Evolutionary conservation across 2,888 invertebrate genomes (phyloP).

Genomic region (Geotrupes spiniger): DNA sequence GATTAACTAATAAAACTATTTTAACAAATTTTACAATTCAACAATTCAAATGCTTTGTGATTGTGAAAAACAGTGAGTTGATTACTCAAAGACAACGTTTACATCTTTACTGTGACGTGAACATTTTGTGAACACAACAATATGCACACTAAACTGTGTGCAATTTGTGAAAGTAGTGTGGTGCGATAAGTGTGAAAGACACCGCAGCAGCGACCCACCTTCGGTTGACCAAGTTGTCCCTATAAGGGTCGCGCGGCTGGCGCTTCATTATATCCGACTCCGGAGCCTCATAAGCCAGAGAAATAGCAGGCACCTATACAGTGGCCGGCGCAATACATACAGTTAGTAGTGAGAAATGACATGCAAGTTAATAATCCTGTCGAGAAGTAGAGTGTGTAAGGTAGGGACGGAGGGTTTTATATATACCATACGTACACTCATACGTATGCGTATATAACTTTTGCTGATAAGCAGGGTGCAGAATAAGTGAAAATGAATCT

Average conservation of each 20-base stretch:
- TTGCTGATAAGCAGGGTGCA: conserved; percentile 36
- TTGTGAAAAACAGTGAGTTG: too few relatives aligned
- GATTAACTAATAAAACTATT: too few relatives aligned
- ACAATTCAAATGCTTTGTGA: too few relatives aligned
- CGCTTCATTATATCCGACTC: conserved; percentile 99
- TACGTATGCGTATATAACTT: not conserved
- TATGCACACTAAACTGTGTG: not conserved
- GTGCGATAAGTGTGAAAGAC: conserved; percentile 42
- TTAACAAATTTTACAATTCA: too few relatives aligned
- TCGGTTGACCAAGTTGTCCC: conserved; percentile 98
- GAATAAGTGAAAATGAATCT: conserved; percentile 37
- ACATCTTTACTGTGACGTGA: too few relatives aligned
- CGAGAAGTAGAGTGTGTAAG: conserved; percentile 33
- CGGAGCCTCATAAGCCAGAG: conserved; percentile 98
- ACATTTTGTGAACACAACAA: conserved; percentile 8
- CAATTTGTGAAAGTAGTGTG: conserved; percentile 36
- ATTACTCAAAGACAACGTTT: too few relatives aligned
- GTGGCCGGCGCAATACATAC: conserved; percentile 52
- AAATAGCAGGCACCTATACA: conserved; percentile 94
- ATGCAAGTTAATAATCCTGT: conserved; percentile 39
- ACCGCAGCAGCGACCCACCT: conserved; percentile 67
- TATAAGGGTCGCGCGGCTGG: conserved; percentile 95
- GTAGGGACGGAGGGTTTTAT: conserved; percentile 6
- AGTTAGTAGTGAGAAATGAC: conserved; percentile 37
- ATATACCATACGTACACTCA: too few relatives aligned